Conservation (phyloP, 2,113 vertebrate species). For the Delphinapterus leucas region DNA sequence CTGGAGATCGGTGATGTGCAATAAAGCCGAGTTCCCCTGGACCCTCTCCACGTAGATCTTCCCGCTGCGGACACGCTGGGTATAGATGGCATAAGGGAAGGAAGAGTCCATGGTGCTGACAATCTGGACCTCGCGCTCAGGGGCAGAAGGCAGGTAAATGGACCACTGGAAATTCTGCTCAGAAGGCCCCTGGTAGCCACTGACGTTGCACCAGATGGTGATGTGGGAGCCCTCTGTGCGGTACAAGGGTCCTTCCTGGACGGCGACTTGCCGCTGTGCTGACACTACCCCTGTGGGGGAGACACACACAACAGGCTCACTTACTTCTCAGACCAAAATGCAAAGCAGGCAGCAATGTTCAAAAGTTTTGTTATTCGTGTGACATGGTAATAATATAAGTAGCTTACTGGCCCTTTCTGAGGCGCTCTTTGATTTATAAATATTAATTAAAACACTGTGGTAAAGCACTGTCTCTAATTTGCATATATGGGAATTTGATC, state of each 20-base stretch:
- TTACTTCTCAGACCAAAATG: background rate
- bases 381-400: background rate
- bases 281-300: constrained; percentile 71
- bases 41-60: constrained; percentile 93
- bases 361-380: background rate
- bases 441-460: constrained; percentile 59
- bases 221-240: constrained; percentile 92
- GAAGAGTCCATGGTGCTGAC: constrained; percentile 91
- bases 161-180: constrained; percentile 97
- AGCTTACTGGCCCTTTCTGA: constrained; percentile 18
- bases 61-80: constrained; percentile 86
- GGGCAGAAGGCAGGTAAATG: constrained; percentile 88
- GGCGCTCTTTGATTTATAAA: constrained; percentile 45
- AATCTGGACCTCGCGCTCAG: constrained; percentile 93
- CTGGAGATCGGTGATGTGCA: constrained; percentile 93
- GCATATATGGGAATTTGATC: constrained; percentile 26
- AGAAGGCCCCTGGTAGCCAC: constrained; percentile 86
- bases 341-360: background rate
- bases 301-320: background rate
- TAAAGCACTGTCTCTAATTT: background rate
- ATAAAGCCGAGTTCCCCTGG: constrained; percentile 84
- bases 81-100: constrained; percentile 93
- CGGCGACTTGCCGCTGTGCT: constrained; percentile 89
- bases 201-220: constrained; percentile 96
- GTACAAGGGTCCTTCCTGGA: constrained; percentile 91